These are phyloP conservation scores for Gonocerus acuteangulatus DNA, from an alignment of 2,888 invertebrate genomes.

Conservation along the genomic window DNA sequence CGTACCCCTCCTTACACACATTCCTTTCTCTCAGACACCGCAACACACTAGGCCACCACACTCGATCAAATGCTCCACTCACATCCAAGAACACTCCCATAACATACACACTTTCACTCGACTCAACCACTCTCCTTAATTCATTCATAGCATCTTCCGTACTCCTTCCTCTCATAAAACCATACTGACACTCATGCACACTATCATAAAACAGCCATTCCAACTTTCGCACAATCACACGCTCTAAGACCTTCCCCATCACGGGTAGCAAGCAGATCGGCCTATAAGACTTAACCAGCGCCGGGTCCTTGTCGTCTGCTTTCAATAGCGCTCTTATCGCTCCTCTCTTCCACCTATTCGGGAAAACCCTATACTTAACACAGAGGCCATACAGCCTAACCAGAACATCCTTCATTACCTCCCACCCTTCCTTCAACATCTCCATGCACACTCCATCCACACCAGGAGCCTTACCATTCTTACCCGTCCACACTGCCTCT, in stretches of 20 bases:
- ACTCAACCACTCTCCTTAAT: too few relatives aligned
- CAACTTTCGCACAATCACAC: conserved; percentile 15
- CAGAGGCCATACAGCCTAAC: neutral
- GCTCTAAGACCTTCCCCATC: conserved; percentile 29
- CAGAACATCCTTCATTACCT: neutral
- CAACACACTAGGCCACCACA: conserved; percentile 5
- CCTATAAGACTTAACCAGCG: conserved; percentile 4
- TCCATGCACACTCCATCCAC: neutral
- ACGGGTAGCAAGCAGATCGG: conserved; percentile 19
- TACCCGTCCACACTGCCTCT: neutral
- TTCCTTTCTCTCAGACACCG: neutral
- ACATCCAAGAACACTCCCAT: conserved; percentile 14
- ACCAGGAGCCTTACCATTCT: neutral
- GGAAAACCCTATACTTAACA: neutral
- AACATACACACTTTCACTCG: too few relatives aligned
- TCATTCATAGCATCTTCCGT: conserved; percentile 29
- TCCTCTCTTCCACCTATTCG: conserved; percentile 12
- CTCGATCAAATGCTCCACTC: conserved; percentile 8
- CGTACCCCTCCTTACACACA: neutral
- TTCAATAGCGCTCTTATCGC: conserved; percentile 7
- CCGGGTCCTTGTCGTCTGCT: neutral
- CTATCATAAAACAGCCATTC: neutral
- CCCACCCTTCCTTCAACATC: neutral
- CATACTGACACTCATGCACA: conserved; percentile 24
- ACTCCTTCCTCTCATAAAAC: conserved; percentile 21